Evolutionary conservation across 2,888 invertebrate genomes (phyloP), one percentile per base, ranked within the genome.

Genomic region (Drosophila vallismaia): DNA sequence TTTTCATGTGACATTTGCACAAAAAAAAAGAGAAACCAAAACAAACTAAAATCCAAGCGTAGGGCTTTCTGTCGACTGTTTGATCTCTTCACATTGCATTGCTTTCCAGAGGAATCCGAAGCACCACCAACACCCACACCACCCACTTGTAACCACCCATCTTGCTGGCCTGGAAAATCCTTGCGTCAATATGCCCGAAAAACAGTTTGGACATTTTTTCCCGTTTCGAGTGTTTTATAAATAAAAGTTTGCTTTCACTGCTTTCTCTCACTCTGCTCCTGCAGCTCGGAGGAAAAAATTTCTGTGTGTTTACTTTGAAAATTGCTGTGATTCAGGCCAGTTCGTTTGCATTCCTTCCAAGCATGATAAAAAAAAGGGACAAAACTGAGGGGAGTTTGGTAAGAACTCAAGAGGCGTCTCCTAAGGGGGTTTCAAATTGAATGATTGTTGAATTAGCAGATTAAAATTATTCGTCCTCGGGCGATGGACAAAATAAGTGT

Each of bases 1-100:
- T 83, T 86, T 86, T 86, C 86, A 84, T 82, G 87, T 86, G 86
- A 88, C 84, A 88, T 83, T 88, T 82, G 82, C 73, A 33, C 46
- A 64, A 33, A 26, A 24, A 66, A 31, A 19, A 38, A 54, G 48
- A 67, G 76, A 70, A 83, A 70, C 81, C 66, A 83, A 81, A 86
- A 84, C 77, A 82, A 86, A 86, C 85, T 69, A 54, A 54, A n/a
- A 40, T 38, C 62, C 62, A 48, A 57, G 51, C 68, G 49, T 44
- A 69, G 68, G 69, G 57, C 71, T 68, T 48, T 67, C 50, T 46
- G 68, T 58, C 81, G 64, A 55, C 87, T 84, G 72, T 86, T 86
- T 82, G 81, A 86, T 86, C 87, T 86, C 58, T 71, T 57, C 83
- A 74, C 83, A 79, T 84, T 84, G 84, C 78, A 82, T 26, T 67